Conservation (phyloP, 2,113 vertebrate genomes). For the Oreochromis niloticus region DNA sequence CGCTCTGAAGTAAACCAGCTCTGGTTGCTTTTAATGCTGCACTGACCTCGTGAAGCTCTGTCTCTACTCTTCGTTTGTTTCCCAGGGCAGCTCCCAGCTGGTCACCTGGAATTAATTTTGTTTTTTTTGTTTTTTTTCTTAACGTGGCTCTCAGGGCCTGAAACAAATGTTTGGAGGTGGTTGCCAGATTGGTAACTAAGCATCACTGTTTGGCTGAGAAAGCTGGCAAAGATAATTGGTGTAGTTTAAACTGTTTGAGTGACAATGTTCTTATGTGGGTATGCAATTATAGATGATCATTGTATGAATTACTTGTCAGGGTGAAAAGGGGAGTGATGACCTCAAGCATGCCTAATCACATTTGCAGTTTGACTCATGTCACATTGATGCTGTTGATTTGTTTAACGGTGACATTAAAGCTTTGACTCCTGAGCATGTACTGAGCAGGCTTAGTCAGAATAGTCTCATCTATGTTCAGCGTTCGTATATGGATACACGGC, state of each 20-base stretch:
- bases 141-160: background rate
- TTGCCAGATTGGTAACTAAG: conserved; percentile 1
- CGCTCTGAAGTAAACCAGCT: background rate
- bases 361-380: background rate
- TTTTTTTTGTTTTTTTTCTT: background rate
- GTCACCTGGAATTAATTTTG: conserved; percentile 8
- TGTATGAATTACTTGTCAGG: background rate
- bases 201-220: background rate
- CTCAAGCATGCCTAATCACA: background rate
- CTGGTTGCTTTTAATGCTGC: background rate
- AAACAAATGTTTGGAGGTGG: background rate
- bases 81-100: background rate
- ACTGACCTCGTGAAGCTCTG: background rate
- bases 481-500: background rate
- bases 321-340: background rate
- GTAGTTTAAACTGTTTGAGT: background rate
- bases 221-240: background rate
- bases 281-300: background rate
- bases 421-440: background rate
- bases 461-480: background rate
- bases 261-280: background rate
- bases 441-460: background rate
- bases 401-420: background rate
- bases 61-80: background rate
- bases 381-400: background rate